Evolutionary conservation across 1,140 invertebrate genomes (phyloP).

Genomic region (Leptinotarsa undecemlineata): DNA sequence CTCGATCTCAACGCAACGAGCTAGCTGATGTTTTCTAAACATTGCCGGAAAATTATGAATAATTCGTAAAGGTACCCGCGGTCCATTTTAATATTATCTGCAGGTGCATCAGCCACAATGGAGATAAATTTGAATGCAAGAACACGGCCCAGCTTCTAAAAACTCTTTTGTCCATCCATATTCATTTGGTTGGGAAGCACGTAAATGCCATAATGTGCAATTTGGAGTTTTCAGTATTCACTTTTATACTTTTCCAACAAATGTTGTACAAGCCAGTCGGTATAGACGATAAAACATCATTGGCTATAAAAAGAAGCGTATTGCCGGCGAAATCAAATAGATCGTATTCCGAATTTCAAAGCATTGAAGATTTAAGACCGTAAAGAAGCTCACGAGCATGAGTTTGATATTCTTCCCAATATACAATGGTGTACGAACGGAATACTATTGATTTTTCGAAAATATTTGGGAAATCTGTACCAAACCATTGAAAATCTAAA

Average conservation of each 20-base stretch:
- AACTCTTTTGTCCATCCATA: constrained; percentile 32
- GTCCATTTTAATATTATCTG: constrained; percentile 33
- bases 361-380: no score
- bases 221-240: constrained; percentile 35
- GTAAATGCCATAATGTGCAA: constrained; percentile 37
- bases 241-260: constrained; percentile 29
- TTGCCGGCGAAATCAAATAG: no score
- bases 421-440: no score
- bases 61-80: background rate
- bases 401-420: no score
- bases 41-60: background rate
- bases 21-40: background rate
- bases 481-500: no score
- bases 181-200: constrained; percentile 36
- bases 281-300: background rate
- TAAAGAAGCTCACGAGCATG: no score
- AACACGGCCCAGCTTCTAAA: constrained; percentile 28
- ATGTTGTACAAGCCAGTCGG: background rate
- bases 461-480: no score
- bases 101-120: constrained; percentile 33
- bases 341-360: no score
- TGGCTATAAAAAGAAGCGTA: background rate
- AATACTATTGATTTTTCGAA: no score
- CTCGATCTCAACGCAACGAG: background rate
- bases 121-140: constrained; percentile 34